Evolutionary conservation across 2,888 invertebrate species (phyloP).

Genomic region (Sialis lutaria): DNA sequence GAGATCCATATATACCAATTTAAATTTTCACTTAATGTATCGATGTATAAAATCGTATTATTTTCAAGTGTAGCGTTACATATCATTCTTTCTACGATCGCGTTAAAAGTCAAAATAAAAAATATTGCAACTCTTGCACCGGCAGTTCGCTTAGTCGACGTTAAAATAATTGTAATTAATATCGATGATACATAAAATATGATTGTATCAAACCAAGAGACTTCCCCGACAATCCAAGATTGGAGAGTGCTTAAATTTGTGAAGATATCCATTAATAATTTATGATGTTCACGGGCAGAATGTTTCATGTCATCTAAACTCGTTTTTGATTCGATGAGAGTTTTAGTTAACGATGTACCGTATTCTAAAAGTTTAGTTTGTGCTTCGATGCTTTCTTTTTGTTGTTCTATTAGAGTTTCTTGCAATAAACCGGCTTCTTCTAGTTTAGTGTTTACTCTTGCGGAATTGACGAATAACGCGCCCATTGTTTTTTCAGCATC

Average conservation of each 20-base stretch:
- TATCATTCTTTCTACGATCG: slow-evolving; percentile 29
- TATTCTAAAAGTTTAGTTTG: slow-evolving; percentile 22
- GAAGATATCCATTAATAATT: slow-evolving; percentile 35
- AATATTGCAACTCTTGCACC: slow-evolving; percentile 36
- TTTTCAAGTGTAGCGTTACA: slow-evolving; percentile 13
- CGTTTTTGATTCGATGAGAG: slow-evolving; percentile 26
- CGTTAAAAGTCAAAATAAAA: slow-evolving; percentile 29
- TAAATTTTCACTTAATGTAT: slow-evolving; percentile 20
- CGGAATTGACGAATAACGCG: slow-evolving; percentile 19
- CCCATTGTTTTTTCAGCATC: slow-evolving; percentile 35
- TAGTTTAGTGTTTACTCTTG: slow-evolving; percentile 28
- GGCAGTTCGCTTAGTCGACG: slow-evolving; percentile 33
- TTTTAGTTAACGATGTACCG: slow-evolving; percentile 30
- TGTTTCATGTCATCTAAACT: slow-evolving; percentile 28
- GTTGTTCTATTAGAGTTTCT: slow-evolving; percentile 25
- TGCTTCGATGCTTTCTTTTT: slow-evolving; percentile 27
- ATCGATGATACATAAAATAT: slow-evolving; percentile 36
- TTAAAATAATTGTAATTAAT: slow-evolving; percentile 30
- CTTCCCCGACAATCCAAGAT: slow-evolving; percentile 40
- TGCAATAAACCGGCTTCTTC: slow-evolving; percentile 27
- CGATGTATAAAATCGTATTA: slow-evolving; percentile 12
- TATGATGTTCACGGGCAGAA: slow-evolving; percentile 33
- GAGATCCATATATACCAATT: slow-evolving; percentile 27
- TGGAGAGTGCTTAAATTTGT: slow-evolving; percentile 35
- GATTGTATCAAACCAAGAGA: slow-evolving; percentile 42